These are phyloP conservation scores for Vesta saturnalis DNA, from an alignment of 2,888 invertebrate species.

Conservation along the genomic window DNA sequence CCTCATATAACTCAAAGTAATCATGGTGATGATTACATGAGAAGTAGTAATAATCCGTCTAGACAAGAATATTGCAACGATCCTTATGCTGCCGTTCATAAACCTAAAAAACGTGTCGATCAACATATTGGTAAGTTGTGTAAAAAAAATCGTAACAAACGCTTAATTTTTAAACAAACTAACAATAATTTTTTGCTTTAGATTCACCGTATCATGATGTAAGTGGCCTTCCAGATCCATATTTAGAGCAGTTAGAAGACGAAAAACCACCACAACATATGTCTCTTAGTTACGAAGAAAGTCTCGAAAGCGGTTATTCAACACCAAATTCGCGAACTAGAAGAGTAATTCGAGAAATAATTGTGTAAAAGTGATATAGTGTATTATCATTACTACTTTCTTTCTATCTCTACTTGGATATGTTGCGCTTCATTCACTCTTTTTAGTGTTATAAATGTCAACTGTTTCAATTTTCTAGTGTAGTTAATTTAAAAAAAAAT, in stretches of 20 bases:
- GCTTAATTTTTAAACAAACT: too few species aligned
- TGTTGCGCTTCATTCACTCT: not conserved
- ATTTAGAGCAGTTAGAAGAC: slow-evolving; percentile 82
- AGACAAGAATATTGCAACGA: slow-evolving; percentile 89
- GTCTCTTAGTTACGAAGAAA: slow-evolving; percentile 92
- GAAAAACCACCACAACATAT: slow-evolving; percentile 88
- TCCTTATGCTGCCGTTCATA: slow-evolving; percentile 89
- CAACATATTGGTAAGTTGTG: slow-evolving; percentile 81
- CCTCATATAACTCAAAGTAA: slow-evolving; percentile 78
- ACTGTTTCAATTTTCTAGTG: slow-evolving; percentile 7
- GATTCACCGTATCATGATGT: slow-evolving; percentile 96
- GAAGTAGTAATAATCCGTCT: slow-evolving; percentile 83
- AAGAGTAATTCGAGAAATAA: slow-evolving; percentile 93
- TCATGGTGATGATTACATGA: slow-evolving; percentile 75
- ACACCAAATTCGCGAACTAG: slow-evolving; percentile 93
- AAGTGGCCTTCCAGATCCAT: slow-evolving; percentile 90
- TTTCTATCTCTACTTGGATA: slow-evolving; percentile 6
- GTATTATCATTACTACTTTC: not conserved
- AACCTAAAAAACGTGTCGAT: slow-evolving; percentile 88
- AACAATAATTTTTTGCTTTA: too few species aligned
- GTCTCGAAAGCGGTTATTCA: slow-evolving; percentile 92
- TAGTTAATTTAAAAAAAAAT: slow-evolving; percentile 21
- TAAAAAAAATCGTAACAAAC: too few species aligned
- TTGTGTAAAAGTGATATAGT: slow-evolving; percentile 74
- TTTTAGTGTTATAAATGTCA: not conserved